Conservation (phyloP, 2,888 invertebrate genomes). For the Rhingia campestris region DNA sequence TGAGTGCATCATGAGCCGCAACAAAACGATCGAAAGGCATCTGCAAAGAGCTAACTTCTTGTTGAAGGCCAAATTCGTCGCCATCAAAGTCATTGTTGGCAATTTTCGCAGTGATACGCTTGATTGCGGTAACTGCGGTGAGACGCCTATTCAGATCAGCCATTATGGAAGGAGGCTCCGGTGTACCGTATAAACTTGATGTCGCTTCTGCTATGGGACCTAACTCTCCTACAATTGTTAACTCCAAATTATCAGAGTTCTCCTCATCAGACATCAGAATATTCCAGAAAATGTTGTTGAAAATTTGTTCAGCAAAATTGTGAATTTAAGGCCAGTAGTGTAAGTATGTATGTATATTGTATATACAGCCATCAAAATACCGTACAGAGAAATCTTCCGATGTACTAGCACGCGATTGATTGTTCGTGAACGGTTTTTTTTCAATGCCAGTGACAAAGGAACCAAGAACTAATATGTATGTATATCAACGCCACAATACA, state of each 20-base stretch:
- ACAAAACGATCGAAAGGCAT: conserved; percentile 35
- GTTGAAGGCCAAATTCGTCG: conserved; percentile 41
- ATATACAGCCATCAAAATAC: neutral
- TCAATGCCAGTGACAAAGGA: too few species aligned
- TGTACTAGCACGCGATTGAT: neutral
- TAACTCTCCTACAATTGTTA: neutral
- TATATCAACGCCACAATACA: too few species aligned
- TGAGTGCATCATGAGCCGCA: conserved; percentile 30
- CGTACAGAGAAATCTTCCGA: neutral
- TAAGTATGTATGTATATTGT: neutral
- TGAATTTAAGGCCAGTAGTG: neutral
- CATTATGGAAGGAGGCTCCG: conserved; percentile 17
- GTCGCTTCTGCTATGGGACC: neutral
- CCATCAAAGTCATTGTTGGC: neutral
- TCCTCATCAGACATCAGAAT: conserved; percentile 11
- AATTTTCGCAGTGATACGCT: conserved; percentile 10
- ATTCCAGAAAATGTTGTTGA: neutral
- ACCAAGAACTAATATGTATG: too few species aligned
- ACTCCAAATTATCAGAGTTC: neutral
- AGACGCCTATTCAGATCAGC: conserved; percentile 15
- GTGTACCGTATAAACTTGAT: neutral
- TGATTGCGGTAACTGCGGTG: conserved; percentile 15
- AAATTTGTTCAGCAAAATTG: neutral
- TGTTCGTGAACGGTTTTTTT: neutral
- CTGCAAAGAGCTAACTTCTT: conserved; percentile 11